Base-by-base conservation (phyloP, 2,113 vertebrate species). In the Ursus arctos region DNA sequence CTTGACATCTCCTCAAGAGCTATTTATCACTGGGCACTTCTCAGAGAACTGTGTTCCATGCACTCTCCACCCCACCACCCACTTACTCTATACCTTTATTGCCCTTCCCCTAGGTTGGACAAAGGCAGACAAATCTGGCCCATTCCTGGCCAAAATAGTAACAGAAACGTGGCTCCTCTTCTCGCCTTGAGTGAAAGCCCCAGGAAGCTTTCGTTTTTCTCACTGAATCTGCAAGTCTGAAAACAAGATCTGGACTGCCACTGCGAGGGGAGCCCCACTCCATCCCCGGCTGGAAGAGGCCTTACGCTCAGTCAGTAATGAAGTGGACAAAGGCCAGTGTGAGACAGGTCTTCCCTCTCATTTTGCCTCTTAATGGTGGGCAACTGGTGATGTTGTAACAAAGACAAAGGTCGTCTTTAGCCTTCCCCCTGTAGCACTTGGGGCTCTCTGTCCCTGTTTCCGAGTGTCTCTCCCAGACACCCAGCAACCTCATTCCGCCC, bases 191-290 rank as follows among this genome's bases (percentile, higher is more conserved):
- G 14, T 77, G n/a, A 93, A 95, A 88, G 57, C 51, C 22, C 10
- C 28, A 92, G 65, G 49, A 90, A 89, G 49, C 36, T 36, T 96
- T 95, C 89, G 40, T 59, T 96, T 96, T 88, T 49, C 67, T 76
- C 47, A 57, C 14, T 65, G 59, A 86, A 80, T 89, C 82, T n/a
- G 21, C 71, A 97, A 63, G 51, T 89, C 81, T 96, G 74, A 72
- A 93, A 96, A 96, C 55, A 76, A 72, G 57, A 83, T 40, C 40
- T 2, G 33, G 22, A 53, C 51, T 83, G 11, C 79, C 31, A 87
- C 26, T 13, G n/a, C 61, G 49, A 72, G 95, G 74, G 77, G 83
- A 95, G 87, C 74, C 43, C 61, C n/a, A 19, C 55, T 81, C 4
- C 86, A 79, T 96, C 59, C 43, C 55, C 26, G 43, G 53, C n/a